Evolutionary conservation across 1,140 invertebrate genomes (phyloP), one percentile per base, ranked within the genome.

Genomic region (Stenopsyche tienmushanensis): DNA sequence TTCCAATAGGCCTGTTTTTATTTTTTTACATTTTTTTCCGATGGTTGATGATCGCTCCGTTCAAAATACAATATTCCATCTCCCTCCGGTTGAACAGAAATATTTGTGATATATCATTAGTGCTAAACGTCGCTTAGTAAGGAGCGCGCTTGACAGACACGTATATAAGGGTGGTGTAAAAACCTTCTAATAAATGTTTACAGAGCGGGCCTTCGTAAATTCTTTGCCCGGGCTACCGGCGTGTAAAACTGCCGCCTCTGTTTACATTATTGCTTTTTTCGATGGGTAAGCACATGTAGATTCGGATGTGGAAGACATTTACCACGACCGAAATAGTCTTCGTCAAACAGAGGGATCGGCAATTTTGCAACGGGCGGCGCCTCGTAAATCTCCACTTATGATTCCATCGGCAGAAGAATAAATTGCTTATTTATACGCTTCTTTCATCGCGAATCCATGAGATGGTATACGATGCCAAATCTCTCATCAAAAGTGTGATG

Each of bases 21-120:
- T n/a, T n/a, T n/a, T n/a, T n/a, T n/a, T n/a, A n/a, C n/a, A n/a
- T n/a, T n/a, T n/a, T n/a, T n/a, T n/a, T n/a, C n/a, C n/a, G n/a
- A n/a, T n/a, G n/a, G n/a, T n/a, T n/a, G n/a, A 34, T 7, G 13
- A 34, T 34, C 13, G 29, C 13, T 7, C 29, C 29, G 29, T 34
- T 34, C 13, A 13, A 34, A n/a, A n/a, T n/a, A n/a, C n/a, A n/a
- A n/a, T n/a, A n/a, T n/a, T n/a, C n/a, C n/a, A n/a, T n/a, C 29
- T 34, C 5, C 29, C 29, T 13, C 29, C 13, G n/a, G 29, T 34
- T 23, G 3, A 1, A 49, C 17, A 49, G n/a, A 29, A 54, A 54
- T 54, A 21, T 47, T 45, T 45, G 44, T 47, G 58, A 60, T 60
- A 49, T 45, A 49, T 60, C 58, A 60, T 60, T 60, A 60, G 42